Percentiles rank a stretch among this genome's conserved stretches.
phyloP scores from a whole-genome alignment of 2,888 invertebrate species.

The Orthosia incerta region DNA sequence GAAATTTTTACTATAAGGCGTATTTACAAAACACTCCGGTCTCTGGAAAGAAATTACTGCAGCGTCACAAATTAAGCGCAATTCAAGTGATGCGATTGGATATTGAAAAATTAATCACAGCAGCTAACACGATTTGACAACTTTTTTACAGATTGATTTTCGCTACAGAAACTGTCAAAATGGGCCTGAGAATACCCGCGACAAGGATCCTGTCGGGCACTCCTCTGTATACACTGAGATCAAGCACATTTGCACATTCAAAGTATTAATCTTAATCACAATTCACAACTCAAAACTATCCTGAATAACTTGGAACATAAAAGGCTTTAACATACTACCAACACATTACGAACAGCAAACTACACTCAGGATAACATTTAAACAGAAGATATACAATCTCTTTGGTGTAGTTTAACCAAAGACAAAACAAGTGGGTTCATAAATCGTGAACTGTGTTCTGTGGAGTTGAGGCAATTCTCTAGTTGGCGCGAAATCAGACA shows the following conservation, averaged over 20 bases:
- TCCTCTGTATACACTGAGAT: no score
- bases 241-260: background rate
- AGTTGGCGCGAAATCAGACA: conserved; percentile 66
- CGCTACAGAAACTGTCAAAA: no score
- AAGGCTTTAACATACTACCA: conserved; percentile 54
- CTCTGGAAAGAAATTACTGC: no score
- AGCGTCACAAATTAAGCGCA: no score
- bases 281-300: conserved; percentile 43
- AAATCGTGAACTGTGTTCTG: conserved; percentile 64
- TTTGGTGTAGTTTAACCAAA: conserved; percentile 68
- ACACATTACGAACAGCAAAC: conserved; percentile 66
- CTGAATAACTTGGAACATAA: conserved; percentile 54
- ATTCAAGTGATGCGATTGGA: no score
- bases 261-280: conserved; percentile 54
- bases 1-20: no score
- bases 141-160: no score
- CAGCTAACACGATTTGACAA: no score
- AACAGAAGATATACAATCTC: conserved; percentile 66
- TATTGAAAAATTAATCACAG: no score
- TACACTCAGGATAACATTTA: conserved; percentile 67
- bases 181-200: no score
- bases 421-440: conserved; percentile 69
- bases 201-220: no score
- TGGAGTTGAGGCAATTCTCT: conserved; percentile 58
- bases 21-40: no score